Base-by-base conservation (phyloP, 2,113 vertebrate species). In the Atherinomorus stipes region DNA sequence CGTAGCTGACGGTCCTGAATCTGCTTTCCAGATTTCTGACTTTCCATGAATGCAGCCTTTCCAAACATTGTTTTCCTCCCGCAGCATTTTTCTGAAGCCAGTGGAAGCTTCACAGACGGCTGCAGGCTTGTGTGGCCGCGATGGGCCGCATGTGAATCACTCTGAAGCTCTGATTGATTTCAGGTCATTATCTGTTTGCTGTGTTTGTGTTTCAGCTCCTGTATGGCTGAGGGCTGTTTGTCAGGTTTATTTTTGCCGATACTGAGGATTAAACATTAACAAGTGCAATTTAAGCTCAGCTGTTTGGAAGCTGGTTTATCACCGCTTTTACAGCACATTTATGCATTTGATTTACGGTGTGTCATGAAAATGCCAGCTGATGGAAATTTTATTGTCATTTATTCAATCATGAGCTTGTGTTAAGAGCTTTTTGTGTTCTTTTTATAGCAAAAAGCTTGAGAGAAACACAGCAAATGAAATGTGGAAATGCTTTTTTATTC, bases 141-240 rank as follows among this genome's bases (percentile, higher is more conserved):
- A 42, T 4, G 37, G 57, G 3, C 31, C 15, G 58, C 34, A 23
- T 54, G 63, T 10, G 65, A 8, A 45, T 54, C 12, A 11, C 42
- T 53, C 53, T 0, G 31, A 34, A 4, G 69, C 57, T 28, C 56
- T 54, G 73, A 77, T 74, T 71, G 69, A 71, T 71, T 64, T 10
- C 11, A 28, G 44, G 4, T 84, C 63, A 4, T 70, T 71, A 53
- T 76, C 44, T 22, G 69, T 64, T 64, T 61, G 82, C 64, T 75
- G 70, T 67, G 69, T 78, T 70, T 53, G 64, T 62, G 34, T 65
- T 66, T 38, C 18, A 37, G 49, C 44, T 45, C 26, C 19, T 2
- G 12, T 15, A 7, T 22, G 11, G 28, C 49, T 49, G 40, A 79
- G 19, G 34, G 28, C 25, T 18, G 60, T 70, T 56, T 50, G 66